Conservation (phyloP, 2,888 invertebrate species). For the Coecobrya sp. region DNA sequence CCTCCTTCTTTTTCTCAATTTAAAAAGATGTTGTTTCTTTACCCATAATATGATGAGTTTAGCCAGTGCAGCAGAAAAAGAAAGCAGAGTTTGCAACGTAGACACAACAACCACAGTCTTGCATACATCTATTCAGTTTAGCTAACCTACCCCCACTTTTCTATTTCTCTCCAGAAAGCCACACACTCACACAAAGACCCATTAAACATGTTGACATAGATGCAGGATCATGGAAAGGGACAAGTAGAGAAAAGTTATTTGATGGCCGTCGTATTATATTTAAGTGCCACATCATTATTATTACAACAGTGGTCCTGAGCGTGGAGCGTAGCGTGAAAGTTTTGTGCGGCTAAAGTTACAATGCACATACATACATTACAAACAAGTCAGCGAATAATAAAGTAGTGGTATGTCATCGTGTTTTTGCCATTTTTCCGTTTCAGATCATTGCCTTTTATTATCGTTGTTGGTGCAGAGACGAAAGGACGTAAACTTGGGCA, state of each 20-base stretch:
- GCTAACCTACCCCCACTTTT: background rate
- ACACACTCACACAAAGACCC: background rate
- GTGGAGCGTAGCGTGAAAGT: slow-evolving; percentile 22
- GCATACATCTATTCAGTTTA: background rate
- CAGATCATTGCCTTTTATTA: slow-evolving; percentile 74
- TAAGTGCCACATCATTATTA: slow-evolving; percentile 29
- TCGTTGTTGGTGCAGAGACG: background rate
- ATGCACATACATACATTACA: background rate
- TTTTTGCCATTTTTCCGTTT: slow-evolving; percentile 45
- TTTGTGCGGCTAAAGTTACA: slow-evolving; percentile 4
- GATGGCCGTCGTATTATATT: slow-evolving; percentile 38
- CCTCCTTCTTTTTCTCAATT: background rate
- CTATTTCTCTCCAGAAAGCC: background rate
- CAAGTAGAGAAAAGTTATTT: slow-evolving; percentile 49
- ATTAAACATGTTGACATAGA: slow-evolving; percentile 45
- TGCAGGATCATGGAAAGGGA: slow-evolving; percentile 25
- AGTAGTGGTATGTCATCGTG: slow-evolving; percentile 4
- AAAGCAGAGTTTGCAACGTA: background rate
- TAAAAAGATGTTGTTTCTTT: slow-evolving; percentile 8
- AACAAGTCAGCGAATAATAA: slow-evolving; percentile 19
- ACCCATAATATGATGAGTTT: background rate
- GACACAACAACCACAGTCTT: background rate
- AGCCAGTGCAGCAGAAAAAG: slow-evolving; percentile 49
- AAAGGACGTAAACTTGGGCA: background rate
- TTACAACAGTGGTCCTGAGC: background rate